Evolutionary conservation across 2,113 vertebrate species (phyloP).

Genomic region (Tympanuchus pallidicinctus): DNA sequence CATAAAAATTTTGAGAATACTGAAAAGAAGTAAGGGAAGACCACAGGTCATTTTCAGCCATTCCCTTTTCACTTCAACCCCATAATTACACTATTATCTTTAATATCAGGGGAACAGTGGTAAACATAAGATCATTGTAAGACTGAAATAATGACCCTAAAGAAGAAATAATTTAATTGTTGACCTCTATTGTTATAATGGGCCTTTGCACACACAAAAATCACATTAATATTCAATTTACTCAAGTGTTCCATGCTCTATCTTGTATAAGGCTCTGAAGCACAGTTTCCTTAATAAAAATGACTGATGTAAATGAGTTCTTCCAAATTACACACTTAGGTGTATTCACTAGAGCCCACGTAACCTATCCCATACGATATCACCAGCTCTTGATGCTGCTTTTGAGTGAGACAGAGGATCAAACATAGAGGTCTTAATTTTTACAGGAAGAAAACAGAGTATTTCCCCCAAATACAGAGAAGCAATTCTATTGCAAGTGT

Average conservation of each 20-base stretch:
- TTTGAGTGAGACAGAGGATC: not conserved
- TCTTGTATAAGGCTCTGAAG: slow-evolving; percentile 17
- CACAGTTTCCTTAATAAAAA: slow-evolving; percentile 52
- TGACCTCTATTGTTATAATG: slow-evolving; percentile 18
- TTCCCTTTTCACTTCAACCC: slow-evolving; percentile 22
- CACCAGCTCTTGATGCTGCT: not conserved
- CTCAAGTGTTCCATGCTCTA: slow-evolving; percentile 25
- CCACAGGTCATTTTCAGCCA: slow-evolving; percentile 38
- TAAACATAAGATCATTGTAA: slow-evolving; percentile 2
- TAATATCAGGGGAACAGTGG: not conserved
- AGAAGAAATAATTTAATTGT: slow-evolving; percentile 48
- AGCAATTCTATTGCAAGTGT: not conserved
- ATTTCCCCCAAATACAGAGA: not conserved
- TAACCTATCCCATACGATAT: not conserved
- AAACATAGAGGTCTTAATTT: not conserved
- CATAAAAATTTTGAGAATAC: slow-evolving; percentile 37
- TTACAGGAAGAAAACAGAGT: not conserved
- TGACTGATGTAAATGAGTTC: slow-evolving; percentile 36
- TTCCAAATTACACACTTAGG: slow-evolving; percentile 42
- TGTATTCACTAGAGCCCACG: not conserved
- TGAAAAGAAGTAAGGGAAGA: slow-evolving; percentile 46
- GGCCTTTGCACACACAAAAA: not conserved
- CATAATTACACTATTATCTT: slow-evolving; percentile 18
- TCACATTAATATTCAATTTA: slow-evolving; percentile 39
- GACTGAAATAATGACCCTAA: slow-evolving; percentile 25